Conservation (phyloP, 2,888 invertebrate species). For the Drosophila mimetica region DNA sequence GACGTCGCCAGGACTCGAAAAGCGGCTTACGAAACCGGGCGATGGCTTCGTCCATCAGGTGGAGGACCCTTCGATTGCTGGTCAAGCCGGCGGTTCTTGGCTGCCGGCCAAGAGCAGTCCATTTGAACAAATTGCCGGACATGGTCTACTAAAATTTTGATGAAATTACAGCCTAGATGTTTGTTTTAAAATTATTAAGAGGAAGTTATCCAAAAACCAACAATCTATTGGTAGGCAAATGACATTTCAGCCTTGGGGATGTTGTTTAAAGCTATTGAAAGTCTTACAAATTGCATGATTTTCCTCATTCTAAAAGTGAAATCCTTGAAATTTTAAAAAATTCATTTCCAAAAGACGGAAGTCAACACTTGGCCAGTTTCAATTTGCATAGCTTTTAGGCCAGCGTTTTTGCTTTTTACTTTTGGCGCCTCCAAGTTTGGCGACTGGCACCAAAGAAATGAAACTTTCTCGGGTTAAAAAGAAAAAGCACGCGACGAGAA, state of each 20-base stretch:
- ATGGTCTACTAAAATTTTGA: constrained; percentile 15
- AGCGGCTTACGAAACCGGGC: neutral
- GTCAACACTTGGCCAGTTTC: constrained; percentile 57
- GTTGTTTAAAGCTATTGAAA: neutral
- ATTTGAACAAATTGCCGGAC: constrained; percentile 10
- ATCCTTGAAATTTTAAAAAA: constrained; percentile 26
- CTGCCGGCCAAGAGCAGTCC: neutral
- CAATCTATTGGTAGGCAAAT: neutral
- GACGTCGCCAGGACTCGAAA: neutral
- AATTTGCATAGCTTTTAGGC: constrained; percentile 74
- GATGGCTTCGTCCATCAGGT: neutral
- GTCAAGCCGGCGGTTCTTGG: neutral
- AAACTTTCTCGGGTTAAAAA: constrained; percentile 31
- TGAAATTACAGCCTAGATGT: neutral
- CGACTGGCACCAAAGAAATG: constrained; percentile 62
- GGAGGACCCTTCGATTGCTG: neutral
- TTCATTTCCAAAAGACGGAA: constrained; percentile 51
- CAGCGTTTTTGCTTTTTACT: constrained; percentile 43
- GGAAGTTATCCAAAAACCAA: neutral
- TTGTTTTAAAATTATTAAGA: neutral
- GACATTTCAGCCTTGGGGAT: neutral
- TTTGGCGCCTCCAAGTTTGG: constrained; percentile 72
- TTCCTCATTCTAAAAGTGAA: neutral
- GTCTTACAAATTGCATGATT: neutral
- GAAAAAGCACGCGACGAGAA: constrained; percentile 57